Base-by-base conservation (phyloP, 2,797 vertebrate genomes). In the Kryptopterus vitreolus region DNA sequence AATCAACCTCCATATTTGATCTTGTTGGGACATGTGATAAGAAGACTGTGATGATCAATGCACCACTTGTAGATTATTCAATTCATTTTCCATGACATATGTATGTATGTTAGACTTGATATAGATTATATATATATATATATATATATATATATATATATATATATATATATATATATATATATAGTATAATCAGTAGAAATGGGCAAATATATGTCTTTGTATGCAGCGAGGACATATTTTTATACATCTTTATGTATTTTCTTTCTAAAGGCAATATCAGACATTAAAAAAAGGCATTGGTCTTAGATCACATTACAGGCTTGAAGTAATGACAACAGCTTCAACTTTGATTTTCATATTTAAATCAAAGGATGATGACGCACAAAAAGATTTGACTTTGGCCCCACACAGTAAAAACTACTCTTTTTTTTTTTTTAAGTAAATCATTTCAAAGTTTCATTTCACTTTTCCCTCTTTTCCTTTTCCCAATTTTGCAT, bases 361-460 rank as follows among this genome's bases (percentile, higher is more conserved):
- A 83, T 84, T 86, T 82, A 86, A 86, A 86, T 86, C 62, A 61
- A 79, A 71, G 48, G 35, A 68, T 13, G 52, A 75, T 69, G 55
- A 69, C 52, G 35, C 74, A 83, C 65, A n/a, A 18, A 50, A 55
- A 65, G 33, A 82, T 83, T 75, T 82, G 62, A 75, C 48, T 74
- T 48, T 6, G 66, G 50, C 31, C 7, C 11, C 2, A 46, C 33
- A 33, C 48, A 35, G 33, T 65, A 68, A 74, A 76, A 71, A 71
- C 65, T 35, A 9, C 20, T 33, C 63, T 35, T 29, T 22, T 12
- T n/a, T 50, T 24, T 20, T 55, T 66, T 43, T 77, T 0, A 59
- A 48, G 4, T 50, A 24, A 3, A 53, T 38, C 5, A 72, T 66
- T 53, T 10, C 7, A 70, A 70, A 71, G 68, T n/a, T n/a, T 1